Evolutionary conservation across 2,888 invertebrate genomes (phyloP).

Genomic region (Isoperla grammatica): DNA sequence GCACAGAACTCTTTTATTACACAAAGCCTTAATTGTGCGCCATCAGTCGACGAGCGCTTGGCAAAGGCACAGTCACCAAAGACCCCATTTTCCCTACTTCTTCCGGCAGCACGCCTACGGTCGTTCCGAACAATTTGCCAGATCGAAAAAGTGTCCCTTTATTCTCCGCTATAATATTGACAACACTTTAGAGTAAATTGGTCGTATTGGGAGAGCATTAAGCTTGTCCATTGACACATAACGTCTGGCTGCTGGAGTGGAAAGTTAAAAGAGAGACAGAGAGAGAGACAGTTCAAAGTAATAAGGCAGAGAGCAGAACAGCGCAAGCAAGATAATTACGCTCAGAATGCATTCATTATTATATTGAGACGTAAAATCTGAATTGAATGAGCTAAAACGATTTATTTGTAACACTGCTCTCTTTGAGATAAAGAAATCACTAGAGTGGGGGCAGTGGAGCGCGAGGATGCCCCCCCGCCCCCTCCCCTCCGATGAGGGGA

Average conservation of each 20-base stretch:
- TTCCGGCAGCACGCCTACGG: constrained; percentile 25
- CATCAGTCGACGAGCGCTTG: constrained; percentile 14
- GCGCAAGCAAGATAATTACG: constrained; percentile 23
- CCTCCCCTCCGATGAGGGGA: too few relatives aligned
- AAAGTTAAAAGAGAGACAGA: constrained; percentile 15
- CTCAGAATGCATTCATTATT: constrained; percentile 25
- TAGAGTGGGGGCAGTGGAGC: too few relatives aligned
- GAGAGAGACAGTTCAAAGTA: not conserved
- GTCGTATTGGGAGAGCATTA: constrained; percentile 30
- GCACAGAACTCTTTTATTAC: constrained; percentile 23
- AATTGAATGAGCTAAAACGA: too few relatives aligned
- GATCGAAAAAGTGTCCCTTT: constrained; percentile 24
- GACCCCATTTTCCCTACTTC: constrained; percentile 26
- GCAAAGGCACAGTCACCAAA: constrained; percentile 20
- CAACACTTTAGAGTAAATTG: constrained; percentile 30
- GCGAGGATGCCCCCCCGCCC: too few relatives aligned
- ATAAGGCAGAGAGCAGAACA: not conserved
- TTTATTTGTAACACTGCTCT: too few relatives aligned
- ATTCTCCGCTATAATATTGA: constrained; percentile 29
- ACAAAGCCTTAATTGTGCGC: constrained; percentile 30
- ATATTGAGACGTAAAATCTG: not conserved
- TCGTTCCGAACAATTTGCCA: constrained; percentile 27
- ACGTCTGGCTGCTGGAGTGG: constrained; percentile 6
- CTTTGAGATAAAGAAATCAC: too few relatives aligned
- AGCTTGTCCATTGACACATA: constrained; percentile 30